These are phyloP conservation scores for Tenualosa ilisha DNA, from an alignment of 2,797 vertebrate species.

Conservation along the genomic window DNA sequence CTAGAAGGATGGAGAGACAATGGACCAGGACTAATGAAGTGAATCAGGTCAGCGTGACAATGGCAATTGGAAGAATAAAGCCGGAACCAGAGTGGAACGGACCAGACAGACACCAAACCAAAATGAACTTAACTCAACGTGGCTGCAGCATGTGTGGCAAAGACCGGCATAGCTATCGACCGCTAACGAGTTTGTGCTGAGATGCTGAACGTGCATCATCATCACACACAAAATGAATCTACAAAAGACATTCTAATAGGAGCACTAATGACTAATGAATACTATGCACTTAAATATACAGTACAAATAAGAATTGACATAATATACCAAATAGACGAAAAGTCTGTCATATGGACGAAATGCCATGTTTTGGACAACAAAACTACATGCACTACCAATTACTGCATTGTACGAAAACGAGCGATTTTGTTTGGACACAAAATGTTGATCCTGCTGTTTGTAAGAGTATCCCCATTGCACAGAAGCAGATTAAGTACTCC, in stretches of 20 bases:
- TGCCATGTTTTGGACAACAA: no score
- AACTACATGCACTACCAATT: no score
- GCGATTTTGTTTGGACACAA: no score
- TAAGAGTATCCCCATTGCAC: not conserved
- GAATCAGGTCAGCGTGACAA: conserved; percentile 43
- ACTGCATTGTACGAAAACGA: no score
- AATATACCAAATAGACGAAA: no score
- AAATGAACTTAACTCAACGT: not conserved
- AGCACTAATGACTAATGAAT: no score
- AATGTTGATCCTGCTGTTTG: no score
- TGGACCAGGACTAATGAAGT: conserved; percentile 48
- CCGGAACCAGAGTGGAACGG: not conserved
- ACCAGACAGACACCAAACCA: not conserved
- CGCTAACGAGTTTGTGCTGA: not conserved
- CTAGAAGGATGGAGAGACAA: not conserved
- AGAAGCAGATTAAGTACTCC: not conserved
- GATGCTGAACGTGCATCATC: not conserved
- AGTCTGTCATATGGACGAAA: no score
- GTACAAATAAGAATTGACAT: no score
- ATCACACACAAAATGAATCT: not conserved
- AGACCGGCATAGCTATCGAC: not conserved
- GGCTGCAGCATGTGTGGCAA: not conserved
- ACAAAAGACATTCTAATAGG: not conserved
- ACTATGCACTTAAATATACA: not conserved
- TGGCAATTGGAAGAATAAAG: not conserved